Evolutionary conservation across 2,888 invertebrate species (phyloP).

Genomic region (Drosophila falleni): DNA sequence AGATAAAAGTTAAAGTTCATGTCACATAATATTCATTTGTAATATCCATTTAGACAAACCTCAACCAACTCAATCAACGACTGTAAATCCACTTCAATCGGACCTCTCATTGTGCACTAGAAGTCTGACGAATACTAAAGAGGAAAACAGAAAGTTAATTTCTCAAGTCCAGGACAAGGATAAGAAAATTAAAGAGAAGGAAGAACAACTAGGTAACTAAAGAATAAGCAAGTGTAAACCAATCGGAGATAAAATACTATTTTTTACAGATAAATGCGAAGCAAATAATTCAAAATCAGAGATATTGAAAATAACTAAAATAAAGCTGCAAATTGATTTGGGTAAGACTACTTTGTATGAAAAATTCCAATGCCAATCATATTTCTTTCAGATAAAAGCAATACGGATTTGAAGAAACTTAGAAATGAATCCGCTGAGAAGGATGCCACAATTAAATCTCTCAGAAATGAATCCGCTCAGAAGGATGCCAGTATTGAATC

Average conservation of each 20-base stretch:
- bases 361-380: too few species aligned
- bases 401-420: too few species aligned
- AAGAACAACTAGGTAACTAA: conserved; percentile 6
- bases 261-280: neutral
- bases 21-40: neutral
- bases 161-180: neutral
- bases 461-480: neutral
- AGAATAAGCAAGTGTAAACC: neutral
- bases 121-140: neutral
- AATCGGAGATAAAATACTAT: too few species aligned
- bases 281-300: neutral
- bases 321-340: neutral
- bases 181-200: neutral
- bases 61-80: neutral
- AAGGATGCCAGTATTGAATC: neutral
- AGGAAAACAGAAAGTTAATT: neutral
- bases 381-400: too few species aligned
- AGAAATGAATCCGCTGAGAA: too few species aligned
- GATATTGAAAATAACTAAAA: neutral
- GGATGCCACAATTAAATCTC: too few species aligned
- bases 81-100: neutral
- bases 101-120: neutral
- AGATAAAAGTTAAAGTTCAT: neutral
- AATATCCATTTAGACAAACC: neutral
- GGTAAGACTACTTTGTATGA: neutral